Evolutionary conservation across 2,797 vertebrate genomes (phyloP), one percentile per base, ranked within the genome.

Genomic region (Aythya fuligula): DNA sequence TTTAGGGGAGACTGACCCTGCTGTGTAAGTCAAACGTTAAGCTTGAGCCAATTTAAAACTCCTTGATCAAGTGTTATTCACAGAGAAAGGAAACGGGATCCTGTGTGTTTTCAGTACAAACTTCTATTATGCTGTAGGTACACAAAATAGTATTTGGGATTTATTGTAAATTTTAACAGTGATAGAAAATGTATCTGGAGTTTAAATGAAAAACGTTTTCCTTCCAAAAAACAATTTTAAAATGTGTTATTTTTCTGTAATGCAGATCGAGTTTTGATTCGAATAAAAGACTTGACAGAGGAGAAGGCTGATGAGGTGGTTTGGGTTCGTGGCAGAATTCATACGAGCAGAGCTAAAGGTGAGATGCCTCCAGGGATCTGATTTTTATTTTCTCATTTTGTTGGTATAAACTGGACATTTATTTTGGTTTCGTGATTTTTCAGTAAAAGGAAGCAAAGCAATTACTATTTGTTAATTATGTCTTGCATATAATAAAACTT

Each of bases 261-360:
- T 97, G 67, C 97, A 99, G 99, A 99, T 96, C 98, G 99, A 98
- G 95, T 97, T 79, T 97, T 99, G 98, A 97, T 99, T 95, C 98
- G 97, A 13, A 94, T 99, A 98, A 98, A 98, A 96, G 98, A 99
- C 76, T 97, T 99, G 94, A 99, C 98, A 30, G 87, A 96, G 66
- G 98, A 98, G 93, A 99, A 98, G 97, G 98, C 98, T 84, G 99
- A 99, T 97, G 98, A 99, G 97, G 97, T 98, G 94, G 98, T 99
- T 96, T 99, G 99, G 99, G 97, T 99, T 53, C 99, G 99, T 65
- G 99, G 99, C 97, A 98, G 99, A 95, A 97, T 99, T 98, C 99
- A 99, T 97, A 99, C 99, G 96, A 99, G 99, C 98, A 98, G 99
- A 98, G 99, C 99, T 93, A 99, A 99, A 99, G 99, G 99, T 99